Evolutionary conservation across 2,888 invertebrate species (phyloP), one percentile per base, ranked within the genome.

Genomic region (Noctua fimbriata): DNA sequence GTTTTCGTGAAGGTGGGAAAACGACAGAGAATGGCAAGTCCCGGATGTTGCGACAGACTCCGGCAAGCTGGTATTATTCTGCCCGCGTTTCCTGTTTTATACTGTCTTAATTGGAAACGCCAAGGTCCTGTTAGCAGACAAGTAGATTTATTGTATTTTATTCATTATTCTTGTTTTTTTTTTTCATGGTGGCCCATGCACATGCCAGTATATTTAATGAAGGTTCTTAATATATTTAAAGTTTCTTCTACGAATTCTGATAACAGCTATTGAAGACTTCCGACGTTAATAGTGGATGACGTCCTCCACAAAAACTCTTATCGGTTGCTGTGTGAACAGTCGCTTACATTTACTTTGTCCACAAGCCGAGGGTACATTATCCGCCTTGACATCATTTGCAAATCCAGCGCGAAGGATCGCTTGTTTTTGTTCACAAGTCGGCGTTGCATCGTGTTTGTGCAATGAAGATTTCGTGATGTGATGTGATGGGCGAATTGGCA

Each of bases 401-500:
- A 89, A 87, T 90, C 81, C 87, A 86, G 80, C 86, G 83, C 87
- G 88, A 89, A 89, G 89, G 88, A 90, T 89, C 84, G 88, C 86
- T 88, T 89, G 89, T 92, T 92, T 92, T 92, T 91, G 90, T 91
- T 90, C 89, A 88, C 86, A 87, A 89, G 90, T 87, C 85, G 81
- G 86, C 87, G 91, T 90, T 92, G 92, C 92, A 92, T 90, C 89
- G 90, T 89, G 90, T 93, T 93, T 93, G 94, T 95, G 95, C 95
- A 95, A 94, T 92, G 93, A 91, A 93, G 94, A 94, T 95, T 95
- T 95, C 93, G 95, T 95, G 94, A 94, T 95, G 94, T 94, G 94
- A 94, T 92, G 95, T 94, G 95, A 95, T 95, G 95, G 93, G 93
- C 94, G 95, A 96, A 96, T 96, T 97, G 97, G 96, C 96, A 96